Evolutionary conservation across 2,888 invertebrate genomes (phyloP).

Genomic region (Mystacides longicornis): DNA sequence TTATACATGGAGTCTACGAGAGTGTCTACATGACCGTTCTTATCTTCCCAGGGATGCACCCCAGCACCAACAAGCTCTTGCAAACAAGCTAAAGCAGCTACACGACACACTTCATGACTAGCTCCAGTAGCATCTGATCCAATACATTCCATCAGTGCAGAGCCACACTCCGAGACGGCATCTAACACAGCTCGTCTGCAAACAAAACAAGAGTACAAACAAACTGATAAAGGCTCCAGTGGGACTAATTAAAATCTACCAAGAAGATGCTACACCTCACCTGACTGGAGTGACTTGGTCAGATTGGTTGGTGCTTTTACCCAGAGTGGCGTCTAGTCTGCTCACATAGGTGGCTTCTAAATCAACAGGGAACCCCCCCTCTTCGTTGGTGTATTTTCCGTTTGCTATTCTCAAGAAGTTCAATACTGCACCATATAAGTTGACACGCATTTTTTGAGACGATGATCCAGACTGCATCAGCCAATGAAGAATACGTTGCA

Average conservation of each 20-base stretch:
- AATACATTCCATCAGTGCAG: slow-evolving; percentile 38
- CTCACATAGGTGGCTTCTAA: slow-evolving; percentile 52
- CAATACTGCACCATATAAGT: slow-evolving; percentile 76
- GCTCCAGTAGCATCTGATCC: slow-evolving; percentile 81
- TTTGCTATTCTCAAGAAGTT: slow-evolving; percentile 73
- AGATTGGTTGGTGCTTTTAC: neutral
- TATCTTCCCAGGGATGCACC: slow-evolving; percentile 49
- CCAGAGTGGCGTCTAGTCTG: slow-evolving; percentile 51
- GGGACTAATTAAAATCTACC: neutral
- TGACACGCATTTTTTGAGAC: slow-evolving; percentile 76
- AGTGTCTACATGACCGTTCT: slow-evolving; percentile 67
- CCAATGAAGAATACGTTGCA: slow-evolving; percentile 76
- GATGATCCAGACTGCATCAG: slow-evolving; percentile 72
- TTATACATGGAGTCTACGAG: slow-evolving; percentile 73
- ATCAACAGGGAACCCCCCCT: slow-evolving; percentile 34
- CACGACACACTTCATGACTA: slow-evolving; percentile 81
- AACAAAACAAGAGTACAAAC: neutral
- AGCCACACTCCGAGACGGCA: slow-evolving; percentile 68
- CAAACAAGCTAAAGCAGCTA: slow-evolving; percentile 77
- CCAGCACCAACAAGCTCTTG: slow-evolving; percentile 66
- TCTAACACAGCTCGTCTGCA: slow-evolving; percentile 11
- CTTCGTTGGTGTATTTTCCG: slow-evolving; percentile 39
- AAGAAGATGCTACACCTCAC: neutral
- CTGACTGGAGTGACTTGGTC: slow-evolving; percentile 15
- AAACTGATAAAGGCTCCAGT: neutral